A percentile compares a stretch with the other conserved stretches of the same genome.
phyloP scores from a whole-genome alignment of 2,113 vertebrate genomes.

The Condylura cristata region DNA sequence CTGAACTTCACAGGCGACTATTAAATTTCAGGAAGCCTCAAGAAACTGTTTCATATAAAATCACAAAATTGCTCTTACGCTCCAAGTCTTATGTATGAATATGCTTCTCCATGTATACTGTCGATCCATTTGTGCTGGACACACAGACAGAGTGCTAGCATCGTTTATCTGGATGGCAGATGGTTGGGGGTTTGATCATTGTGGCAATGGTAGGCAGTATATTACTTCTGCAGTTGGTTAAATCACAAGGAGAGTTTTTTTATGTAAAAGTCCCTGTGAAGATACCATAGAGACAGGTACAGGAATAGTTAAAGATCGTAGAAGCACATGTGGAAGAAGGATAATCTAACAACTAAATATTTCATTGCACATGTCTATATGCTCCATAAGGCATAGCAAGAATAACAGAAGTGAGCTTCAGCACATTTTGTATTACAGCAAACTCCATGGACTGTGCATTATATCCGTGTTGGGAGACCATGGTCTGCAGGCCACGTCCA shows the following conservation, averaged over 20 bases:
- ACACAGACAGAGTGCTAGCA: background rate
- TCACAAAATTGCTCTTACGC: background rate
- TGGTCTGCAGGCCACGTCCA: background rate
- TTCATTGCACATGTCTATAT: background rate
- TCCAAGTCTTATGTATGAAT: background rate
- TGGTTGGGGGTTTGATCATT: background rate
- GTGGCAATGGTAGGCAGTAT: background rate
- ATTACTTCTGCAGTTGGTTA: background rate
- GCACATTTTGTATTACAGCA: background rate
- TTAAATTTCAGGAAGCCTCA: slow-evolving; percentile 15
- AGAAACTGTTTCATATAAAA: background rate
- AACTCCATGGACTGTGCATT: background rate
- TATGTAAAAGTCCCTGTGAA: background rate
- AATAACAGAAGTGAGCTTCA: background rate
- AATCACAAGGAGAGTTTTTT: background rate
- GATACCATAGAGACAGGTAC: background rate
- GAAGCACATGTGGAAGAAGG: background rate
- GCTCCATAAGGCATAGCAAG: background rate
- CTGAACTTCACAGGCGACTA: background rate
- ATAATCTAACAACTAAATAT: background rate
- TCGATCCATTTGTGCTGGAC: background rate
- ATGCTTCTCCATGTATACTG: background rate
- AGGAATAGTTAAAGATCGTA: background rate
- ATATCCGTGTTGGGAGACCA: background rate
- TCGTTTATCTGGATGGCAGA: background rate